phyloP scores from a whole-genome alignment of 2,888 invertebrate species.

The Spilosoma lubricipeda region DNA sequence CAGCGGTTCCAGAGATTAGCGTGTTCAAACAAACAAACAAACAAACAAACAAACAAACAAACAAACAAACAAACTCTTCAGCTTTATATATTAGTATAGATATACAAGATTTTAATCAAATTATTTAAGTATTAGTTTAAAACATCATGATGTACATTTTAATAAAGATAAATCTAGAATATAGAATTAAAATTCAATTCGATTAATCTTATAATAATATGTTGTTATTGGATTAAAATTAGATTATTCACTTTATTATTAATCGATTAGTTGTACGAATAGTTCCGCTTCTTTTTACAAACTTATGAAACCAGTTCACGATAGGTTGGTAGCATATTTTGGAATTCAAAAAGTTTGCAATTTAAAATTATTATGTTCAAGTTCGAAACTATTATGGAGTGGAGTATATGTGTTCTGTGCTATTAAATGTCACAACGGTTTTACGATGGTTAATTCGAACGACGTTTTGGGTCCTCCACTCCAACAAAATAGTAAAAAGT shows the following conservation, averaged over 20 bases:
- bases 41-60: no score
- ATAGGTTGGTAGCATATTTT: neutral
- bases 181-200: neutral
- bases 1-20: no score
- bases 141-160: neutral
- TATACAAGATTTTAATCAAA: neutral
- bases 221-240: neutral
- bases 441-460: conserved; percentile 45
- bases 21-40: no score
- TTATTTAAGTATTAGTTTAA: neutral
- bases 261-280: neutral
- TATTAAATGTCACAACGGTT: conserved; percentile 35
- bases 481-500: conserved; percentile 39
- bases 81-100: no score
- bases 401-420: no score
- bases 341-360: neutral
- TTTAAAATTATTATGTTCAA: neutral
- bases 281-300: neutral
- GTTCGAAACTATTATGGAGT: neutral
- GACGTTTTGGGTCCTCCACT: conserved; percentile 36
- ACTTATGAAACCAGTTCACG: neutral
- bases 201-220: neutral
- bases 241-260: neutral
- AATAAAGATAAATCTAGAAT: neutral
- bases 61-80: no score